Evolutionary conservation across 2,888 invertebrate species (phyloP), one percentile per base, ranked within the genome.

Genomic region (Hoplodrina blanda): DNA sequence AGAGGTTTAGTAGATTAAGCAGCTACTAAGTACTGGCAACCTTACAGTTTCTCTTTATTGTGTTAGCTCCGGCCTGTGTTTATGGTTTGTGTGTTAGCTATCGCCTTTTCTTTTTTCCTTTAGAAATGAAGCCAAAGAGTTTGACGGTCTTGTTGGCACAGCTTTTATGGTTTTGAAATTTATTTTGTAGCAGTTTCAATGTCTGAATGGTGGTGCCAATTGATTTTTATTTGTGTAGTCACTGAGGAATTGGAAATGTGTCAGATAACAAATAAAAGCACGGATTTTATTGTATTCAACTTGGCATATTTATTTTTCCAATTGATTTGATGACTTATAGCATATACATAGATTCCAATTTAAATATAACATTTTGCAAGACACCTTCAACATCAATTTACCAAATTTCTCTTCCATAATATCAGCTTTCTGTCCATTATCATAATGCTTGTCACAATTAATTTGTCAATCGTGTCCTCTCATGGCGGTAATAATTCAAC

Each of bases 1-100:
- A 69, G 73, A 49, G 81, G 76, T 76, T 85, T 78, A 77, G 69
- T 74, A 65, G 63, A 74, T 72, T 71, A 73, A 85, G 69, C 82
- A 78, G 76, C 75, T 79, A 83, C 83, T 80, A 66, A 85, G 85
- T 79, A 77, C 78, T 77, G 66, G 69, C 54, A 81, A 69, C 79
- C 62, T 68, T 73, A 69, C 63, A 71, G 70, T 74, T 74, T 62
- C 69, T 62, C 66, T 77, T 76, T 72, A 70, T 82, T 80, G 71
- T 82, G 73, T 71, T 73, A 62, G 60, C 57, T 66, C 52, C 41
- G 55, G 76, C 62, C 76, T 50, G 65, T 64, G 68, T 69, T 65
- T 76, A 78, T 78, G 78, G 76, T 81, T 76, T 68, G 65, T 70
- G 60, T 46, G 60, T 37, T 46, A 7, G 19, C 65, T 54, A 50